A percentile compares a stretch with the other conserved stretches of the same genome.
Conservation (phyloP, 2,113 vertebrate genomes). For the Uria aalge region DNA sequence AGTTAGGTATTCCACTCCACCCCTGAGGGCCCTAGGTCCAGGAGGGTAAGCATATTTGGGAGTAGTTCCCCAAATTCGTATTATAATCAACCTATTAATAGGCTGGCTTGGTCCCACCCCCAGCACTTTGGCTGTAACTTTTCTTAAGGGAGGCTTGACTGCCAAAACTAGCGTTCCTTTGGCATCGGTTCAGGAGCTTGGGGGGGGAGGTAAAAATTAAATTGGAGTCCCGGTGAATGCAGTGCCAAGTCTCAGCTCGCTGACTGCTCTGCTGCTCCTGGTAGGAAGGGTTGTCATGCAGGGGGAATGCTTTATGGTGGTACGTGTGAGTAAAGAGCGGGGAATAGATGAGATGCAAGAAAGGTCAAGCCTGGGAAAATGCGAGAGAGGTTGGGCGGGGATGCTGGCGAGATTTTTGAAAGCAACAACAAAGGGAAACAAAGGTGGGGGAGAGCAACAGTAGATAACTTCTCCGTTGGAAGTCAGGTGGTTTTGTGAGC, state of each 20-base stretch:
- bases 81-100: constrained; percentile 56
- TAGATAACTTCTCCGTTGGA: background rate
- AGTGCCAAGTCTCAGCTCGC: background rate
- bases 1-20: constrained; percentile 35
- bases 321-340: background rate
- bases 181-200: background rate
- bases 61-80: constrained; percentile 47
- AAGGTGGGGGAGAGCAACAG: background rate
- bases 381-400: background rate
- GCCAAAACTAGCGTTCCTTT: constrained; percentile 20
- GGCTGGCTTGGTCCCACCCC: constrained; percentile 22
- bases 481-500: background rate
- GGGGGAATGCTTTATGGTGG: background rate
- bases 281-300: background rate
- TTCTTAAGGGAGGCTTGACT: constrained; percentile 19
- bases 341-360: background rate
- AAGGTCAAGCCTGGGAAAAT: background rate
- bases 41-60: constrained; percentile 30
- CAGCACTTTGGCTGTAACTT: constrained; percentile 33
- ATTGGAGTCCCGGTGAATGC: background rate
- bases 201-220: background rate
- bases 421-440: background rate
- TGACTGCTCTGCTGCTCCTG: background rate
- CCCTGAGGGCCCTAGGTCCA: constrained; percentile 9
- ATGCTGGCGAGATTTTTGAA: background rate